Base-by-base conservation (phyloP, 2,888 invertebrate species). In the Carcina quercana region DNA sequence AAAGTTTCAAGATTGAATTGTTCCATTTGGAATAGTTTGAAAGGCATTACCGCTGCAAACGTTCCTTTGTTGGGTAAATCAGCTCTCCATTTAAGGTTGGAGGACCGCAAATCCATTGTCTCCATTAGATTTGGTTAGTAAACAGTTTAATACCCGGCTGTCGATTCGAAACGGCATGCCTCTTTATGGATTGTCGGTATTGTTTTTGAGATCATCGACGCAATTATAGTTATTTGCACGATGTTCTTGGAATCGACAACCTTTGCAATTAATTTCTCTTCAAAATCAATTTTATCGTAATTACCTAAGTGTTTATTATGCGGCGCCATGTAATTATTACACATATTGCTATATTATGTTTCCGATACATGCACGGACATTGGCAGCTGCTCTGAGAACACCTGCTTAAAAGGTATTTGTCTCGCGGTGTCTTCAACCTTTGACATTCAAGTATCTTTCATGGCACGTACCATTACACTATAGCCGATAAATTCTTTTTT, bases 361-460 rank as follows among this genome's bases (percentile, higher is more conserved):
- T n/a, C n/a, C n/a, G n/a, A n/a, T n/a, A n/a, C n/a, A n/a, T n/a
- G n/a, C n/a, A n/a, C n/a, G 39, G 43, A 45, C 40, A 40, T 42
- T 43, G 34, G 63, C 72, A 69, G 70, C 63, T 70, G 72, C 56
- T 24, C 7, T 15, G 27, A 38, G 34, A 40, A 27, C 35, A 76
- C 76, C 78, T 76, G 76, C 74, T 53, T 45, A 10, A 28, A 44
- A n/a, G n/a, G n/a, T n/a, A 40, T 42, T 38, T 54, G 50, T 58
- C 53, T 46, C 47, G n/a, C n/a, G 42, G 56, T 57, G 47, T 51
- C 45, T 58, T 60, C 67, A 64, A 69, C 68, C 70, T 76, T 60
- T 76, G 78, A 73, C 80, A 78, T 80, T 79, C 69, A 47, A 43
- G 50, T 43, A 50, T 45, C 42, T 32, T 44, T 44, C 40, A 41